Base-by-base conservation (phyloP, 2,797 vertebrate species). In the Mallotus villosus region DNA sequence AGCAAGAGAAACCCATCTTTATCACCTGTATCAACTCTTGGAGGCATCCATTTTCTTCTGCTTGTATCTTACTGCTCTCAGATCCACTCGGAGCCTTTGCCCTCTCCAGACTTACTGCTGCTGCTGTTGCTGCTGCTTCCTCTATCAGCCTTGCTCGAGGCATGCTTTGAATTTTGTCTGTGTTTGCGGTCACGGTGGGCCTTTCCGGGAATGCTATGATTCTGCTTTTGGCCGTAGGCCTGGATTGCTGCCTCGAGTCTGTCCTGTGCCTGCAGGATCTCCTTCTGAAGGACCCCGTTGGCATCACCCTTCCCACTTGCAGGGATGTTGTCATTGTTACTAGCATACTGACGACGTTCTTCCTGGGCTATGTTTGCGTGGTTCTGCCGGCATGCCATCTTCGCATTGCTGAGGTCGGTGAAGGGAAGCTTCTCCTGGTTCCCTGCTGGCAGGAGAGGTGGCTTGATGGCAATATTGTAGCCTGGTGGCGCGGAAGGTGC, bases 11-110 rank as follows among this genome's bases (percentile, higher is more conserved):
- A 46, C 2, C 41, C 3, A 46, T 46, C 41, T 46, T 14, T 46
- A 46, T 46, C 12, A 46, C 41, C 41, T 46, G 41, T 8, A 14
- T 14, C 11, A 46, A 12, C 41, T 46, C 41, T 12, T 14, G 41
- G 41, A 46, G 9, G 11, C 9, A 12, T 46, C 11, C 11, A 3
- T 46, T 46, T 46, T 46, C 19, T 8, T 4, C 51, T 7, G 51
- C 19, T 19, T n/a, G 51, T 55, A n/a, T 17, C 19, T n/a, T 17
- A n/a, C 51, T n/a, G 17, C 7, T 5, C 1, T 92, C 77, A 99
- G 87, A 98, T 97, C 97, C 96, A 98, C 81, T 97, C 95, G 0
- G 95, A 96, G 41, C 92, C 93, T 81, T 97, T 98, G 63, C 93
- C 94, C 6, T 95, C 92, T 76, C 94, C 94, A 0, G 94, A 97